Evolutionary conservation across 1,140 invertebrate species (phyloP).

Genomic region (Calycopis cecrops): DNA sequence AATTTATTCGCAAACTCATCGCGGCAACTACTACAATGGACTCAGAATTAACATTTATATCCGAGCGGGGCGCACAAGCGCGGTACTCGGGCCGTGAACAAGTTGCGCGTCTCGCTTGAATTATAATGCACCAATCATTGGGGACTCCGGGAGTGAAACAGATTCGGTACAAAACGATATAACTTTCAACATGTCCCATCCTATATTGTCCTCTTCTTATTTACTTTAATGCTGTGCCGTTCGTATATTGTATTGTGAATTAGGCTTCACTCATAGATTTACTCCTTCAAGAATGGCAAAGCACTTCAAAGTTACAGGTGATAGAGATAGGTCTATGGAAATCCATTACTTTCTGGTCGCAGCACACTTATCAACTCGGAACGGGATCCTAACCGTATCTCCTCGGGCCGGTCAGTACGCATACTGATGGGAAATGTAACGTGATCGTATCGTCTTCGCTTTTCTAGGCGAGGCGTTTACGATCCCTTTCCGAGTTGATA

Average conservation of each 20-base stretch:
- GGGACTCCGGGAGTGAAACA: slow-evolving; percentile 24
- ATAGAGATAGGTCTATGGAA: background rate
- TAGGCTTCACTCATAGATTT: too few relatives aligned
- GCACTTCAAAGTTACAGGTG: too few relatives aligned
- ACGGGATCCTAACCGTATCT: too few relatives aligned
- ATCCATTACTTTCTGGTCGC: background rate
- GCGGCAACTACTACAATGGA: slow-evolving; percentile 40
- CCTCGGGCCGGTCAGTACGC: too few relatives aligned
- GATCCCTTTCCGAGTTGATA: too few relatives aligned
- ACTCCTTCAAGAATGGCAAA: too few relatives aligned
- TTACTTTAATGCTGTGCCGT: background rate
- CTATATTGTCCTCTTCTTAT: background rate
- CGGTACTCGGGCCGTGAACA: slow-evolving; percentile 29
- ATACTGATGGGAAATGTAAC: too few relatives aligned
- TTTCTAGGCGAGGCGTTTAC: too few relatives aligned
- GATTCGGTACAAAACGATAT: slow-evolving; percentile 20
- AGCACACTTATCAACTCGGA: too few relatives aligned
- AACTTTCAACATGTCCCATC: slow-evolving; percentile 3
- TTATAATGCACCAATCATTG: slow-evolving; percentile 32
- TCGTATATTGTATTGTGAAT: too few relatives aligned
- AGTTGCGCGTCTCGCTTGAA: slow-evolving; percentile 35
- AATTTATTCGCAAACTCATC: slow-evolving; percentile 53
- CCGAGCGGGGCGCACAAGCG: slow-evolving; percentile 29
- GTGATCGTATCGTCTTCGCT: too few relatives aligned
- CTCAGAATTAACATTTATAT: slow-evolving; percentile 44